These are phyloP conservation scores for Ditula angustiorana DNA, from an alignment of 2,888 invertebrate genomes.

Conservation along the genomic window DNA sequence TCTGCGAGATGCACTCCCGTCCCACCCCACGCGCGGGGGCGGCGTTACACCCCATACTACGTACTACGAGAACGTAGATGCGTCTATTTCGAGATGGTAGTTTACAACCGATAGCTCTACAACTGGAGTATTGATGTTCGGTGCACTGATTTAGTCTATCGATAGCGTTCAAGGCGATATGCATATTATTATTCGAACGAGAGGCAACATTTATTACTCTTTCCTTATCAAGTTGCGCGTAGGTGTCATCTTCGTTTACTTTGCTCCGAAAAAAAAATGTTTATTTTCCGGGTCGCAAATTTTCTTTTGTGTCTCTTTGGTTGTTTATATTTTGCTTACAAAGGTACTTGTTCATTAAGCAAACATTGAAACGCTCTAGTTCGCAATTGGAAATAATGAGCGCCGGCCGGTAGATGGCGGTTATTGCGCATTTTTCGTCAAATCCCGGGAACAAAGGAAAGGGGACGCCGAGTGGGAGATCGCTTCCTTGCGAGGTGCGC, in stretches of 20 bases:
- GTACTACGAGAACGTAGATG: slow-evolving; percentile 59
- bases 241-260: slow-evolving; percentile 12
- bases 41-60: slow-evolving; percentile 61
- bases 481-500: slow-evolving; percentile 46
- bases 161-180: neutral
- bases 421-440: slow-evolving; percentile 38
- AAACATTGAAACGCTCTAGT: neutral
- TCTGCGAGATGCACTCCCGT: slow-evolving; percentile 35
- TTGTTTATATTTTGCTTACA: neutral
- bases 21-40: slow-evolving; percentile 49
- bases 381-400: slow-evolving; percentile 26
- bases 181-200: neutral
- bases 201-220: neutral
- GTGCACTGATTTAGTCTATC: slow-evolving; percentile 63
- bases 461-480: slow-evolving; percentile 49
- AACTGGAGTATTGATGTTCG: slow-evolving; percentile 51
- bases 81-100: slow-evolving; percentile 62
- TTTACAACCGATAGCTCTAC: slow-evolving; percentile 57
- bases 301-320: neutral
- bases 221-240: neutral
- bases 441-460: slow-evolving; percentile 48
- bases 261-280: neutral
- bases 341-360: neutral
- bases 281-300: neutral
- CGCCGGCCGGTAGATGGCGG: slow-evolving; percentile 21